Evolutionary conservation across 2,797 vertebrate species (phyloP).

Genomic region (Spheniscus humboldti): DNA sequence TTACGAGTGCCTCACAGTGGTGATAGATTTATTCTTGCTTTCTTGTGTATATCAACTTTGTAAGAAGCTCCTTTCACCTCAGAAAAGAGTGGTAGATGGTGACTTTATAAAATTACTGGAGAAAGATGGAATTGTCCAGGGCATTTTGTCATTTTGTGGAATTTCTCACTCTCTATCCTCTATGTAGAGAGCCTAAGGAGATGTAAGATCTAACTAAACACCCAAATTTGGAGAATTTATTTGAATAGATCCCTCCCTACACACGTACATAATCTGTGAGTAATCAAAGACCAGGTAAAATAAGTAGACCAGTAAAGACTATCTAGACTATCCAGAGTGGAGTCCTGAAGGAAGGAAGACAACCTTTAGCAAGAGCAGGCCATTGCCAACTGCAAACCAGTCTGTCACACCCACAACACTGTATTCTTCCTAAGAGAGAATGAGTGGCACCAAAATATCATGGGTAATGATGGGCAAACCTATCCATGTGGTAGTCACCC

Average conservation of each 20-base stretch:
- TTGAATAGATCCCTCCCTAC: not conserved
- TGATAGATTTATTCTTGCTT: not conserved
- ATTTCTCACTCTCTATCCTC: not conserved
- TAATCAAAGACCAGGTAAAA: not conserved
- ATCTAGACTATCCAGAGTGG: not conserved
- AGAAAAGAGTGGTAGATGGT: not conserved
- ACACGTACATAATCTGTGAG: not conserved
- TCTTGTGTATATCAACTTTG: not conserved
- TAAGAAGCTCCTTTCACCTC: not conserved
- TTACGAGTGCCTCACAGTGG: not conserved
- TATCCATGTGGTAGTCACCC: not conserved
- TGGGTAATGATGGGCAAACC: not conserved
- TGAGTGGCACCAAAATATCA: not conserved
- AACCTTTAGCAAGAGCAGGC: not conserved
- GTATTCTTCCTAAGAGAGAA: not conserved
- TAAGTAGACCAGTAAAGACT: not conserved
- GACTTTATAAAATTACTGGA: not conserved
- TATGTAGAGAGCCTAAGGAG: not conserved
- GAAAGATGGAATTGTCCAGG: not conserved
- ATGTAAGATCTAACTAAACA: not conserved
- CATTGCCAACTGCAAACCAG: not conserved
- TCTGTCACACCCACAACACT: not conserved
- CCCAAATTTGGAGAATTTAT: not conserved
- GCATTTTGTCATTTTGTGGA: not conserved
- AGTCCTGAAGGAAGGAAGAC: not conserved